Percentiles rank a stretch among this genome's conserved stretches.
Evolutionary conservation across 1,140 invertebrate species (phyloP).

Genomic region (Drosophila funebris): DNA sequence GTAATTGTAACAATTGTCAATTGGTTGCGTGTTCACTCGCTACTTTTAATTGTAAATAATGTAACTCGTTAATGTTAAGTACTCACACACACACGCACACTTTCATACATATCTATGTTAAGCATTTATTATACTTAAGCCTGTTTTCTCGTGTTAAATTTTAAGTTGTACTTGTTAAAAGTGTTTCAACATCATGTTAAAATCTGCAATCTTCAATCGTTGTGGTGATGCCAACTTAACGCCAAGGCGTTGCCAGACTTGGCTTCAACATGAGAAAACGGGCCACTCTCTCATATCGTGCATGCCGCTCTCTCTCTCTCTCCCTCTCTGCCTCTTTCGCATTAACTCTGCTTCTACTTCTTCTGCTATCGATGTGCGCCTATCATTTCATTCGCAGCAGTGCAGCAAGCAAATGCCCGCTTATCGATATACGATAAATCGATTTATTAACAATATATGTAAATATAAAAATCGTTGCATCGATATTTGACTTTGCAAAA

Average conservation of each 20-base stretch:
- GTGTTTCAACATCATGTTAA: too few relatives aligned
- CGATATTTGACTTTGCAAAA: too few relatives aligned
- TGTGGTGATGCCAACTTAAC: neutral
- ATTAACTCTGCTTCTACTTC: neutral
- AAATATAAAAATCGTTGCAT: too few relatives aligned
- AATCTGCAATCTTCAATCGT: neutral
- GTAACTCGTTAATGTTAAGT: conserved; percentile 35
- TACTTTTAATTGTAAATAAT: conserved; percentile 29
- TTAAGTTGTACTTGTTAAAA: neutral
- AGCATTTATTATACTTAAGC: neutral
- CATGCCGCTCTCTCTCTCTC: conserved; percentile 18
- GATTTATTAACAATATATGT: too few relatives aligned
- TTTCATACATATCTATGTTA: neutral
- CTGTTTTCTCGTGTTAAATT: conserved; percentile 1
- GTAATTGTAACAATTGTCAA: conserved; percentile 46
- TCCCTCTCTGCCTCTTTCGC: neutral
- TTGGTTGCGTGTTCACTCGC: conserved; percentile 33
- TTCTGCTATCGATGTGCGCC: too few relatives aligned
- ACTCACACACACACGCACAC: conserved; percentile 4
- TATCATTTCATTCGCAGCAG: too few relatives aligned
- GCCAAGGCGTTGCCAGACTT: neutral
- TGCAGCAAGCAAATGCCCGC: too few relatives aligned
- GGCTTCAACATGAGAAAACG: conserved; percentile 1
- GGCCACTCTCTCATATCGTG: neutral
- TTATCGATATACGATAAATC: too few relatives aligned